Percentiles rank a stretch among this genome's conserved stretches.
Evolutionary conservation across 2,888 invertebrate species (phyloP).

Genomic region (Biston stratarius): DNA sequence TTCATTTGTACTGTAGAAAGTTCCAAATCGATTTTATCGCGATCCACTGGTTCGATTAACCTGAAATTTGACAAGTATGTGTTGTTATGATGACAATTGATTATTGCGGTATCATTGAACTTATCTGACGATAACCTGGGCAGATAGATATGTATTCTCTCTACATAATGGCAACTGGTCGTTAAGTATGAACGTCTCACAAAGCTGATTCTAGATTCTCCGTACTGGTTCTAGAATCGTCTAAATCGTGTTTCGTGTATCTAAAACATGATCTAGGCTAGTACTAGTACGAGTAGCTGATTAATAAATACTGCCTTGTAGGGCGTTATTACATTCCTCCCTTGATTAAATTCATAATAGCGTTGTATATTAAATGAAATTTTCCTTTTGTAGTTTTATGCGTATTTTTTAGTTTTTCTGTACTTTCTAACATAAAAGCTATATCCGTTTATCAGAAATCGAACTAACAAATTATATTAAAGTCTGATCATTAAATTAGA

Average conservation of each 20-base stretch:
- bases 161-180: no score
- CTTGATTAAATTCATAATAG: conserved; percentile 35
- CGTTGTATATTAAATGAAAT: not conserved
- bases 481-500: no score
- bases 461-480: no score
- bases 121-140: no score
- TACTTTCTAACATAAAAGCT: not conserved
- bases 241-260: conserved; percentile 28
- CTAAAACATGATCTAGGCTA: conserved; percentile 26
- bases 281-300: conserved; percentile 7
- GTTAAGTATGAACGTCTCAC: not conserved
- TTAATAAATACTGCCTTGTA: conserved; percentile 31
- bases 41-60: no score
- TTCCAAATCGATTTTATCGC: no score
- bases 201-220: not conserved
- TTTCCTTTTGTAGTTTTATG: not conserved
- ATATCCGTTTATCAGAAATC: no score
- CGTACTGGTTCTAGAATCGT: conserved; percentile 30
- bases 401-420: not conserved
- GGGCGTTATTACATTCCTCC: conserved; percentile 42
- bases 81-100: no score
- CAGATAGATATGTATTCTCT: not conserved
- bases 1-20: no score
- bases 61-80: no score
- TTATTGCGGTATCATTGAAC: no score